Base-by-base conservation (phyloP, 1,140 invertebrate genomes). In the Pseudomyrmex cubaensis region DNA sequence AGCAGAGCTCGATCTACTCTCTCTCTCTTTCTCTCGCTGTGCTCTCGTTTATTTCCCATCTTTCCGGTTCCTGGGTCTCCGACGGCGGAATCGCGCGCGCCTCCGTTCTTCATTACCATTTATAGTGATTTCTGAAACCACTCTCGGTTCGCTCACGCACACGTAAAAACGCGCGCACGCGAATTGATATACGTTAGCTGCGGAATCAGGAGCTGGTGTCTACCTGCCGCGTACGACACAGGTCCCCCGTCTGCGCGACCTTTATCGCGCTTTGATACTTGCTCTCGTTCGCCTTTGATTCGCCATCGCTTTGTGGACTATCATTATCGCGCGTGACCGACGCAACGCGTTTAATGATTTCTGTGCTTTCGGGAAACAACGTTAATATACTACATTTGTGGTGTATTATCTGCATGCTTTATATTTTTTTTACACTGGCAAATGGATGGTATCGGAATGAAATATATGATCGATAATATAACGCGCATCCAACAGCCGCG, bases 51-150 rank as follows among this genome's bases (percentile, higher is more conserved):
- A 76, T 62, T 85, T 52, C 61, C 59, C 73, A 80, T 86, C 83
- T 80, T 78, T 78, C 80, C 82, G 57, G 69, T 82, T 61, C 61
- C 73, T 85, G 57, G 85, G 78, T 54, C 70, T 67, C 48, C 61
- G 70, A 66, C 74, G 62, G 75, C 61, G 78, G 61, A 78, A 76
- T 35, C 69, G 88, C 89, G 88, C 86, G 69, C 78, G 85, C 52
- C 82, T 74, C 35, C 74, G 84, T 82, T 92, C 89, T 92, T 90
- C 88, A 94, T 94, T 93, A 93, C 90, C 93, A 94, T 94, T 93
- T 94, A 94, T 93, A 93, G 93, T 93, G 93, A 94, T 93, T 93
- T 91, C 86, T 90, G 90, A 92, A 35, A 92, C 82, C 85, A 89
- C 89, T 87, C 85, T 78, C 70, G 85, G 64, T 84, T 69, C 88